Evolutionary conservation across 1,140 invertebrate species (phyloP), one percentile per base, ranked within the genome.

Genomic region (Dryas iulia): DNA sequence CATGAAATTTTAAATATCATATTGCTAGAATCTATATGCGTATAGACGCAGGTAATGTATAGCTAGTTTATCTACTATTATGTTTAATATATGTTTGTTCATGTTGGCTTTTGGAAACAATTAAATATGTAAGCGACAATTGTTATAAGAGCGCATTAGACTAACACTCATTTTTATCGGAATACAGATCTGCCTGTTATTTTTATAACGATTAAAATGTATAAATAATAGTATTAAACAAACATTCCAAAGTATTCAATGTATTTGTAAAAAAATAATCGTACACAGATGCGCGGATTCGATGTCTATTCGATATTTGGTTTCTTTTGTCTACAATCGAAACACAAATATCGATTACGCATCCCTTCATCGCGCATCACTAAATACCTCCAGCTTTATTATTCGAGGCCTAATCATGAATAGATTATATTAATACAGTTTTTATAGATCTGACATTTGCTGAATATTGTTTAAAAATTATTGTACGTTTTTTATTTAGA

Each of bases 161-260:
- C 24, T 56, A 56, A 47, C 7, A 21, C 2, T 25, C 21, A 56
- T 56, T 25, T 31, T 7, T 54, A 56, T 24, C 11, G n/a, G 25
- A 26, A 56, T n/a, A 6, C 4, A 56, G 21, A 56, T 56, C 23
- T 25, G 53, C n/a, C 53, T 24, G 21, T 56, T 56, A 56, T 56
- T 56, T 56, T 56, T 56, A 14, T 53, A 31, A 59, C 8, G 5
- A 35, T 31, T 47, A n/a, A 47, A 47, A 21, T 47, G 39, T 52
- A 52, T 61, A 0, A 23, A 61, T 0, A 10, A n/a, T 31, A 63
- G 47, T 25, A 53, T 47, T 47, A 47, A 18, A 47, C 3, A 14
- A 47, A 47, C 35, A 39, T 54, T 53, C 39, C 60, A 53, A 63
- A 63, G 60, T 63, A 63, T 63, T 63, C 14, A 28, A 53, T 18